Evolutionary conservation across 2,113 vertebrate genomes (phyloP), one percentile per base, ranked within the genome.

Genomic region (Peromyscus maniculatus): DNA sequence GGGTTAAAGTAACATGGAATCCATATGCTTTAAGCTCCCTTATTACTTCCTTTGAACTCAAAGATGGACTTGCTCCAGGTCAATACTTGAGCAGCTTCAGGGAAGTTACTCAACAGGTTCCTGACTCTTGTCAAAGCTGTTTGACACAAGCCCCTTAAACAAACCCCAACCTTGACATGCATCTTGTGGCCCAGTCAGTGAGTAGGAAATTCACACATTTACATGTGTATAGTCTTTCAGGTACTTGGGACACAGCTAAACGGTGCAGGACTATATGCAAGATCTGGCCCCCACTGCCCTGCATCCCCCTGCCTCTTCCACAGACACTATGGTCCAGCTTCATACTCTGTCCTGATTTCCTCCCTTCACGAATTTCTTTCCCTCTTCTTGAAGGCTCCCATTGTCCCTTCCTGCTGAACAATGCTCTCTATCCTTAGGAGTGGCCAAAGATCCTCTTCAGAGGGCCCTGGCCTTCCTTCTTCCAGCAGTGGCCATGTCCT

Each of bases 401-500:
- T 17, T 57, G 31, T 9, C 83, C 84, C 49, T 17, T n/a, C 22
- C 43, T 88, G 24, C 43, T 88, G 24, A 39, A n/a, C 13, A 62
- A 15, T 33, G 7, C 31, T 49, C 72, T 72, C 33, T 22, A 21
- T 28, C 36, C 33, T 26, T n/a, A 19, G 36, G 7, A 19, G 59
- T 8, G 33, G 28, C 66, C 52, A 2, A 83, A 52, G 19, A 26
- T 15, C 39, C 77, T 80, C 21, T 57, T 36, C 8, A 55, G 43
- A 87, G 49, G 72, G 13, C 19, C 55, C 17, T 0, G 10, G 52
- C 57, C 17, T 52, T 77, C 15, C 39, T 24, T 36, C 19, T 28
- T 9, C 36, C 1, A 28, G 31, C 16, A 21, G 12, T 1, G 55
- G n/a, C 2, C 1, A 0, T 3, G 1, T 59, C 12, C 4, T 39